phyloP scores from a whole-genome alignment of 1,140 invertebrate genomes.

The Drosophila willistoni region DNA sequence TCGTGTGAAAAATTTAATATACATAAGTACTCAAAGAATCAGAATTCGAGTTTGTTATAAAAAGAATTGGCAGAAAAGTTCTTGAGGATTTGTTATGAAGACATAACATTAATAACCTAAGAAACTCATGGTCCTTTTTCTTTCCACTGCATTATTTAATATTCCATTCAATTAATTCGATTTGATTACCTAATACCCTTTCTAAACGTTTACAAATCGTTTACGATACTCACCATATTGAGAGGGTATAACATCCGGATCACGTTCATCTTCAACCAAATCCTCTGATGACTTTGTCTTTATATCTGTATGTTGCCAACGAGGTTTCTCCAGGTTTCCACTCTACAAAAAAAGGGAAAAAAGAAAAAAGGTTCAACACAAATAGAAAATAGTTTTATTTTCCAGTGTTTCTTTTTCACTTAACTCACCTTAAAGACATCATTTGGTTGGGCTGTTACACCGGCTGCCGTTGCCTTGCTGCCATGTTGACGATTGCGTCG shows the following conservation, averaged over 20 bases:
- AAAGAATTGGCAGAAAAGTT: no score
- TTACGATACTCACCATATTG: conserved; percentile 86
- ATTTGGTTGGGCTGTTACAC: conserved; percentile 63
- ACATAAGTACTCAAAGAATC: no score
- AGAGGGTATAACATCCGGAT: conserved; percentile 89
- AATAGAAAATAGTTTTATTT: conserved; percentile 24
- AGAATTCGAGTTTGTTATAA: no score
- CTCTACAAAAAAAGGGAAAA: conserved; percentile 51
- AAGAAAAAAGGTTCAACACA: neutral
- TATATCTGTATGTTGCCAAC: conserved; percentile 82
- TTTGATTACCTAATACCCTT: no score
- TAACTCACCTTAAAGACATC: conserved; percentile 78
- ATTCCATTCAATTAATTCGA: no score
- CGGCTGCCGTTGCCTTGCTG: conserved; percentile 70
- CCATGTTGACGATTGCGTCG: conserved; percentile 79
- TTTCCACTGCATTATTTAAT: no score
- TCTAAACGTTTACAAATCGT: neutral
- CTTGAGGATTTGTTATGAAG: no score
- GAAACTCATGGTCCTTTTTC: no score
- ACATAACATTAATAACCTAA: no score
- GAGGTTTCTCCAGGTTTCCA: conserved; percentile 76
- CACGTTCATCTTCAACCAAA: conserved; percentile 85
- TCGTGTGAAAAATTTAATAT: no score
- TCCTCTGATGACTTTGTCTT: conserved; percentile 82
- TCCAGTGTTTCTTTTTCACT: neutral